Base-by-base conservation (phyloP, 2,888 invertebrate genomes). In the Amphipoea oculea region DNA sequence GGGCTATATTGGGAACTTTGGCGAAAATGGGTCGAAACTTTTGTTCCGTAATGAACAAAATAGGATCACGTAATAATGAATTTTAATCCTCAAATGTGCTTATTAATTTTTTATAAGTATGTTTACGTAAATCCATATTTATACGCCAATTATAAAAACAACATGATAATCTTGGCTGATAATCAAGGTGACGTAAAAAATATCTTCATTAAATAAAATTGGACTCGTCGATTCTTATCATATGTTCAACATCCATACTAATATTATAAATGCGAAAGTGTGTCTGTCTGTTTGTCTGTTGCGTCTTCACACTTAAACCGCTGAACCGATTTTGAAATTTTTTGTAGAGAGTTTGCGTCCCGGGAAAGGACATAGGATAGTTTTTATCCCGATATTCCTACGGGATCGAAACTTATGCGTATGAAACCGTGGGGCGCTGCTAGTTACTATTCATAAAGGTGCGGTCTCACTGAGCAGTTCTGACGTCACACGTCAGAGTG, bases 131-230 rank as follows among this genome's bases (percentile, higher is more conserved):
- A 45, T 23, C 4, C 36, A 67, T 9, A 74, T 66, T 75, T 14
- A 17, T 63, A 62, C 12, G 11, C 29, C 48, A 68, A 81, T 71
- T 51, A 69, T 69, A 66, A 74, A 69, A 65, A 78, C 66, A 71
- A 23, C 12, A 9, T 54, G 51, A 79, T 76, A 29, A 85, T 84
- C 76, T 80, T 71, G 45, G 51, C 40, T 36, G 67, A 80, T 80
- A 77, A 85, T 81, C 80, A 73, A 62, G 23, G 51, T 77, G 65
- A 76, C 71, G 73, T 74, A 12, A 23, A n/a, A 60, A 57, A 69
- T 40, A 45, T 66, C 73, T 57, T 75, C 57, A 76, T 73, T 67
- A 60, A 71, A n/a, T n/a, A n/a, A n/a, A n/a, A 68, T 66, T 66
- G 45, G 40, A 60, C 45, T 17, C 42, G 23, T 57, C n/a, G 69